Conservation (phyloP, 2,888 invertebrate genomes). For the Erannis defoliaria region DNA sequence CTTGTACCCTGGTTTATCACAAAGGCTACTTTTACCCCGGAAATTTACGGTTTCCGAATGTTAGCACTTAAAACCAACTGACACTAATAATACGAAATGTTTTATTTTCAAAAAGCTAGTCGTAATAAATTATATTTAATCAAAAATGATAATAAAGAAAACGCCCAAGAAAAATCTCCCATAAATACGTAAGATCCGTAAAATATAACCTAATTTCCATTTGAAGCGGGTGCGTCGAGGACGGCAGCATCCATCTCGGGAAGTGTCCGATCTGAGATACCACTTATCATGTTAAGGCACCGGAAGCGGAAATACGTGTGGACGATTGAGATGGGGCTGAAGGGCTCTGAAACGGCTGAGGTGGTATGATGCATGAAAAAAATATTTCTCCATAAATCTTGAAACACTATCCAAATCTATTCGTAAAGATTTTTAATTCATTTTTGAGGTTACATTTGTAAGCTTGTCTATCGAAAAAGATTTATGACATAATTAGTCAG, state of each 20-base stretch:
- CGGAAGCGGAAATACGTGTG: constrained; percentile 11
- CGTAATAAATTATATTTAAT: no score
- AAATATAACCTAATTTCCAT: constrained; percentile 20
- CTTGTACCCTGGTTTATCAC: no score
- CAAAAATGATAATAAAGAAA: background rate
- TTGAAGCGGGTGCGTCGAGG: constrained; percentile 17
- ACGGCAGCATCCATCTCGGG: constrained; percentile 31
- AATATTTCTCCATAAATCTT: background rate
- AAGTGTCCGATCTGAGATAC: constrained; percentile 21
- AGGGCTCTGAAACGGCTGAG: constrained; percentile 2
- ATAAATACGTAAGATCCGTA: constrained; percentile 4
- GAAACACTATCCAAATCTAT: no score
- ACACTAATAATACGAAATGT: no score
- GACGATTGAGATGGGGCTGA: constrained; percentile 16
- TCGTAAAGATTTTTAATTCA: no score
- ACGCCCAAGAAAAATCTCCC: background rate
- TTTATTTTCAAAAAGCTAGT: no score
- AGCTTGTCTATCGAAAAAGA: no score
- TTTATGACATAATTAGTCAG: no score
- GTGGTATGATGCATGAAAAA: background rate
- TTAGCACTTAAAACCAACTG: no score
- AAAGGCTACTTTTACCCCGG: no score
- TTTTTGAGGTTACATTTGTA: no score
- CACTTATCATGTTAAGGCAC: constrained; percentile 26
- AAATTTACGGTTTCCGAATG: no score